These are phyloP conservation scores for Scaptomyza caliginosa DNA, from an alignment of 2,888 invertebrate species.

Conservation along the genomic window DNA sequence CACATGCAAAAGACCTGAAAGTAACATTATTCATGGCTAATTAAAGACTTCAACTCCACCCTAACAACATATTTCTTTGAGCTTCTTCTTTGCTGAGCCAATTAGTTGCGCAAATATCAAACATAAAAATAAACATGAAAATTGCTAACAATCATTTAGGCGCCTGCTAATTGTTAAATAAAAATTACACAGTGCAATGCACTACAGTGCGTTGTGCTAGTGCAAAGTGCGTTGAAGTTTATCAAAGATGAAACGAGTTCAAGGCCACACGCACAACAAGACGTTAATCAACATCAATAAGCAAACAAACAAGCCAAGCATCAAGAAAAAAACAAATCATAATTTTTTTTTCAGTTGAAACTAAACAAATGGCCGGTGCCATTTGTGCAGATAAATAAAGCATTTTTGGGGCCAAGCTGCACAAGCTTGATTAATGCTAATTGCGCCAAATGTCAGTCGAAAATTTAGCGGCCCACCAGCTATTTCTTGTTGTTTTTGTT, in stretches of 20 bases:
- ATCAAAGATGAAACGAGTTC: constrained; percentile 71
- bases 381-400: constrained; percentile 54
- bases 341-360: constrained; percentile 18
- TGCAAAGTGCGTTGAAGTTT: constrained; percentile 53
- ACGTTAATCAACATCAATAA: constrained; percentile 56
- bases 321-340: constrained; percentile 45
- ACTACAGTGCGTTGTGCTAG: constrained; percentile 3
- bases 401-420: constrained; percentile 42
- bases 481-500: too few species aligned
- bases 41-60: constrained; percentile 25
- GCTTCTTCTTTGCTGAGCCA: constrained; percentile 5
- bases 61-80: not conserved
- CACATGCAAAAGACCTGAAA: constrained; percentile 10
- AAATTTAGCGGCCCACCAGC: constrained; percentile 12
- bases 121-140: constrained; percentile 16
- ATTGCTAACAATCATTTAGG: constrained; percentile 59
- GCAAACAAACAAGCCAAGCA: not conserved
- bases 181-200: constrained; percentile 47
- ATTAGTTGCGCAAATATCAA: constrained; percentile 34
- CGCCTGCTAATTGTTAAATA: constrained; percentile 55
- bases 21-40: constrained; percentile 45
- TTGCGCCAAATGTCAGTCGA: constrained; percentile 68
- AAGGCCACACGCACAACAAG: constrained; percentile 51
- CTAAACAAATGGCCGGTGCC: constrained; percentile 45
- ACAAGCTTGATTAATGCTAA: constrained; percentile 75